phyloP scores from a whole-genome alignment of 2,797 vertebrate species.

The Crocodylus rhombifer region DNA sequence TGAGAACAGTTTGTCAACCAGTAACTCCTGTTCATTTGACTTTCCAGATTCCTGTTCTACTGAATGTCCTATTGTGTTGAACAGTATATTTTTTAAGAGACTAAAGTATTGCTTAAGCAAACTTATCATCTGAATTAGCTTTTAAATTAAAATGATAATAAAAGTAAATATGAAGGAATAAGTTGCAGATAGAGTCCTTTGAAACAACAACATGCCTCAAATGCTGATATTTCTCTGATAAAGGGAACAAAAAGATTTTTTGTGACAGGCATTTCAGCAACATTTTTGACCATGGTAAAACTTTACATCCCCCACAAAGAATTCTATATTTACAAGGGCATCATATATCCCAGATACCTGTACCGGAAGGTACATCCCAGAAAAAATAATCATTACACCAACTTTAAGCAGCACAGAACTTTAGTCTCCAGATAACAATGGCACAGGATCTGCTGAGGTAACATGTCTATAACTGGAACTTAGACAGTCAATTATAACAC shows the following conservation, averaged over 20 bases:
- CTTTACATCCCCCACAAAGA: background rate
- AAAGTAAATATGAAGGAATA: background rate
- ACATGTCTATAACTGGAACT: background rate
- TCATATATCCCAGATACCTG: too few species aligned
- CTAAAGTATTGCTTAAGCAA: conserved; percentile 13
- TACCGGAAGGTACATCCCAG: background rate
- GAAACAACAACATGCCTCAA: background rate
- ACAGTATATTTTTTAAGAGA: background rate
- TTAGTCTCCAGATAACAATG: background rate
- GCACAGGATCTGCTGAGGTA: background rate
- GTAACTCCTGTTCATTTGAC: conserved; percentile 2
- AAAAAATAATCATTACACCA: background rate
- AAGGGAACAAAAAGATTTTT: background rate
- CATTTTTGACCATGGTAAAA: background rate
- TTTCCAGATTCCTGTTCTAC: conserved; percentile 13
- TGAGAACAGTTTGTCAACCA: conserved; percentile 26
- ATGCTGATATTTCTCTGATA: background rate
- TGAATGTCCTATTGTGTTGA: background rate
- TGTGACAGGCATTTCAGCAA: background rate
- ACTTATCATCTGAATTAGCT: background rate
- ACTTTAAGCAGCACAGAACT: background rate
- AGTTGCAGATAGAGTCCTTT: background rate
- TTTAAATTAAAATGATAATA: background rate
- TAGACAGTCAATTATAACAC: background rate
- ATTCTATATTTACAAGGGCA: too few species aligned